A percentile compares a stretch with the other conserved stretches of the same genome.
These are phyloP conservation scores for Spialia ferax DNA, from an alignment of 2,888 invertebrate species.

Conservation along the genomic window DNA sequence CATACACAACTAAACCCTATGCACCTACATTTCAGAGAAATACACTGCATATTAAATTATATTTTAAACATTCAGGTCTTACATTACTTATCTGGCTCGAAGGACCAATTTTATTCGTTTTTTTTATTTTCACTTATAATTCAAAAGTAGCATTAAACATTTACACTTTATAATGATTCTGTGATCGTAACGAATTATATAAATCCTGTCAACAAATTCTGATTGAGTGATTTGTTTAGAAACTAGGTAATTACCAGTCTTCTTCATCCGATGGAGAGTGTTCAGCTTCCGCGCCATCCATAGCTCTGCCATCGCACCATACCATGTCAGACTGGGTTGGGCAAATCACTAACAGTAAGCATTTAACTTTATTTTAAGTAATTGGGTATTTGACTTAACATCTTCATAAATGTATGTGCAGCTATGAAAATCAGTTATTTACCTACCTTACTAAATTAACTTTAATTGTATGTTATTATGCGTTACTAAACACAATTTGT, in stretches of 20 bases:
- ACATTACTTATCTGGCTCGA: conserved; percentile 10
- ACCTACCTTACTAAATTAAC: neutral
- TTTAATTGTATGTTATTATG: neutral
- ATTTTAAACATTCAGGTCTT: too few relatives aligned
- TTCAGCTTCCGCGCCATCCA: conserved; percentile 87
- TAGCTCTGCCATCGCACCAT: conserved; percentile 83
- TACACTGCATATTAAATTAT: too few relatives aligned
- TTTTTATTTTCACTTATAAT: neutral
- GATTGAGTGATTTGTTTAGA: conserved; percentile 65
- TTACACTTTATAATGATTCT: conserved; percentile 7
- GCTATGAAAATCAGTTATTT: neutral
- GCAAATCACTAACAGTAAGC: conserved; percentile 94
- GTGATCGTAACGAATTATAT: conserved; percentile 27
- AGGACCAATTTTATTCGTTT: conserved; percentile 16
- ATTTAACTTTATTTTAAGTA: conserved; percentile 49
- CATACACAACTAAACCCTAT: too few relatives aligned
- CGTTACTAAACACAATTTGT: neutral
- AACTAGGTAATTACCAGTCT: conserved; percentile 79
- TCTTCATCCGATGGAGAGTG: conserved; percentile 89
- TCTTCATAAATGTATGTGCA: neutral
- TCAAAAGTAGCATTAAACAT: neutral
- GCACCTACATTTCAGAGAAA: too few relatives aligned
- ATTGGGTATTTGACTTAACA: conserved; percentile 25
- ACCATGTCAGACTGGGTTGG: conserved; percentile 94
- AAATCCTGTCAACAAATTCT: conserved; percentile 20